Evolutionary conservation across 2,113 vertebrate species (phyloP), one percentile per base, ranked within the genome.

Genomic region (Seriola rivoliana): DNA sequence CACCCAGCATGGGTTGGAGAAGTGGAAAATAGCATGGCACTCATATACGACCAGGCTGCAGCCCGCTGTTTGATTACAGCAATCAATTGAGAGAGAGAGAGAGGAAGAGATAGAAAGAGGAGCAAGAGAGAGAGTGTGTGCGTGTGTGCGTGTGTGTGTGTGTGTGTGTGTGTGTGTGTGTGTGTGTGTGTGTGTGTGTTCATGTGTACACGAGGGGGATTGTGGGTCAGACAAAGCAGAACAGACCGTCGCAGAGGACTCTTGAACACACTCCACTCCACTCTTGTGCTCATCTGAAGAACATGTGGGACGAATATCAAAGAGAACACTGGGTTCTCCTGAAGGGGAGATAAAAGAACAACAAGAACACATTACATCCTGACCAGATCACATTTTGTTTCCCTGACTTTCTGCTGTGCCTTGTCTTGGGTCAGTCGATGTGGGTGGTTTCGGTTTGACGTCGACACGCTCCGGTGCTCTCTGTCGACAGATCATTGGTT

Each of bases 1-100:
- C 66, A 42, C 54, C 68, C 73, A 81, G 70, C 64, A 67, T 81
- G 75, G 75, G 62, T 58, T 48, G 55, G 54, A 82, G 66, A 88
- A 87, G 88, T 82, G 87, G 84, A 87, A 87, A 87, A 87, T 88
- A 85, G 84, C 38, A 29, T 4, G 0, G 73, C 78, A 57, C 71
- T 82, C 84, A 81, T 44, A 44, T 16, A 42, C 34, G 14, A 78
- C 75, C 71, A 40, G 60, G 82, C 78, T 83, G n/a, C 66, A 67
- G 52, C 36, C 52, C 17, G 14, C 69, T 83, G 72, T 82, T 86
- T 90, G 87, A 93, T 92, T 92, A 88, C 79, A 88, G 82, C 82
- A 89, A 87, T 90, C 88, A 90, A 84, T 80, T 0, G 71, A 78
- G 75, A 54, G 85, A 64, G 58, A 76, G 3, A 83, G 38, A 73